Evolutionary conservation across 2,888 invertebrate genomes (phyloP), one percentile per base, ranked within the genome.

Genomic region (Andrena fulva): DNA sequence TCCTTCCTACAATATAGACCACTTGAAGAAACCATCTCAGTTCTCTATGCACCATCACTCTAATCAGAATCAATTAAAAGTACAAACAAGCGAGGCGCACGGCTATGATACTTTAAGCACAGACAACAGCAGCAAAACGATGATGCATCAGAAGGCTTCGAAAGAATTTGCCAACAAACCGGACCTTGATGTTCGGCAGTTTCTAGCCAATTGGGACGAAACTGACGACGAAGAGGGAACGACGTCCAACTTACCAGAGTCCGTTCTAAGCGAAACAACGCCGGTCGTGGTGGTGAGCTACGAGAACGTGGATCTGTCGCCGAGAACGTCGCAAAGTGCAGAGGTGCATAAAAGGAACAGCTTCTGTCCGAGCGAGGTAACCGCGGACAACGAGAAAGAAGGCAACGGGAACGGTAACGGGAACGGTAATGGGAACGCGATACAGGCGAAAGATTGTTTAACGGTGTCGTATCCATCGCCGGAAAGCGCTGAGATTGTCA

Each of bases 171-270:
- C 85, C 16, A 90, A 93, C 56, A 94, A 94, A 60, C 94, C 94
- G 0, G 90, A 91, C 7, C 84, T 94, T 1, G 94, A 94, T 54
- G 94, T 94, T 6, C 89, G 94, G 16, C 93, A 94, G 63, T 94
- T 94, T 85, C 77, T 94, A 48, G 94, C 93, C 1, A 94, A 90
- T 59, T 94, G 94, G 94, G 94, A 93, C 73, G 93, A 93, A 62
- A 92, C 93, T 2, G 93, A 93, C 64, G 94, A 94, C 12, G 94
- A 94, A 66, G 93, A 94, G 16, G 90, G 89, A 42, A 77, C 89
- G 2, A 84, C 85, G 50, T 77, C 86, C 0, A 91, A 84, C 63
- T 54, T 91, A 35, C 83, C 90, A 16, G 85, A 89, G 29, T 82
- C 89, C 16, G 77, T 87, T 42, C 62, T 91, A 8, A 90, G 77